These are phyloP conservation scores for Mus caroli DNA, from an alignment of 2,797 vertebrate species.

Conservation along the genomic window DNA sequence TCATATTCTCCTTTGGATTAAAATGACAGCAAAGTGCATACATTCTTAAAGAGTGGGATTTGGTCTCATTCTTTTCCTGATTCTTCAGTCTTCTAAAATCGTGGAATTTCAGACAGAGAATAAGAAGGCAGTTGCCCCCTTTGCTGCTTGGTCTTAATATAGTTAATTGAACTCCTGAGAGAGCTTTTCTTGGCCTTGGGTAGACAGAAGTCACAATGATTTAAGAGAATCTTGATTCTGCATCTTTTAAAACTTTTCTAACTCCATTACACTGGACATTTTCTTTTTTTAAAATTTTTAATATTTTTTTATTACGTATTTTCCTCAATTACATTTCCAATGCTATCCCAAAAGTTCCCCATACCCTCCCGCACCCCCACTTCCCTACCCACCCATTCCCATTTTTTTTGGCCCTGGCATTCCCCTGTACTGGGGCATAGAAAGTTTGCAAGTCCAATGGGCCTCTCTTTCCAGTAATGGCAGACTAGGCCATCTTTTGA, in stretches of 20 bases:
- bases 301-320: too few relatives aligned
- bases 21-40: not conserved
- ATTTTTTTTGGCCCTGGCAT: too few relatives aligned
- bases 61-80: not conserved
- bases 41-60: too few relatives aligned
- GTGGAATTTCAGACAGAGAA: not conserved
- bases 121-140: not conserved
- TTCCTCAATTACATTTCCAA: too few relatives aligned
- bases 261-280: not conserved
- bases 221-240: not conserved
- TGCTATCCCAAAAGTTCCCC: too few relatives aligned
- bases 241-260: not conserved
- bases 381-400: too few relatives aligned
- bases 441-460: too few relatives aligned
- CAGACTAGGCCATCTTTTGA: too few relatives aligned
- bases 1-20: not conserved
- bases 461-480: too few relatives aligned
- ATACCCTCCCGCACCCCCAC: too few relatives aligned
- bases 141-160: not conserved
- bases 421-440: too few relatives aligned
- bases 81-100: not conserved
- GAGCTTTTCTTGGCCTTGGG: not conserved
- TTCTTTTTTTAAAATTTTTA: too few relatives aligned
- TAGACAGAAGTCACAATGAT: not conserved
- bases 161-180: not conserved